These are phyloP conservation scores for Okamejei kenojei DNA, from an alignment of 2,797 vertebrate genomes.

Conservation along the genomic window DNA sequence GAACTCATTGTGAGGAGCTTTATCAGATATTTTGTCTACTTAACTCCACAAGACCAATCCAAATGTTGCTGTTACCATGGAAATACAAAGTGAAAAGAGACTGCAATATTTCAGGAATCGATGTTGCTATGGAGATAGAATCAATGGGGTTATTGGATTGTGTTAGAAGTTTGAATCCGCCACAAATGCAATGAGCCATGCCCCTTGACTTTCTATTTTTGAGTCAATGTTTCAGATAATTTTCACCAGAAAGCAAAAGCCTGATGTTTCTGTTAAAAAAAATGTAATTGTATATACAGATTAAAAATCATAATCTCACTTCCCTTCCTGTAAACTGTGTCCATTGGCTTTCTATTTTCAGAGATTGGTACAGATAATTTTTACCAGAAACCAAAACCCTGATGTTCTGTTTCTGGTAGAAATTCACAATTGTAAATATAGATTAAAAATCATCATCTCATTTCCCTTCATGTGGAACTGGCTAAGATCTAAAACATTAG, in stretches of 20 bases:
- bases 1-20: conserved; percentile 12
- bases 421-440: not conserved
- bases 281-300: not conserved
- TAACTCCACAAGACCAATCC: conserved; percentile 17
- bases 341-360: not conserved
- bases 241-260: not conserved
- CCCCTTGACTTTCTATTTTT: not conserved
- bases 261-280: not conserved
- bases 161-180: conserved; percentile 27
- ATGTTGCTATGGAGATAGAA: conserved; percentile 25
- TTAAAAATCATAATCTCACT: not conserved
- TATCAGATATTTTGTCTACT: conserved; percentile 20
- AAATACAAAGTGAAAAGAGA: conserved; percentile 18
- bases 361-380: not conserved
- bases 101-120: conserved; percentile 23
- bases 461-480: not conserved
- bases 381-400: not conserved
- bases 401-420: not conserved
- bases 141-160: conserved; percentile 26
- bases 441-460: not conserved
- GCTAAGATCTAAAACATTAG: too few species aligned
- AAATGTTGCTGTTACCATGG: conserved; percentile 33
- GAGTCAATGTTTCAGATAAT: not conserved
- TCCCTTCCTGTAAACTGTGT: not conserved
- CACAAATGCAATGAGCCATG: not conserved